These are phyloP conservation scores for Aegithalos caudatus DNA, from an alignment of 2,113 vertebrate genomes.

Conservation along the genomic window DNA sequence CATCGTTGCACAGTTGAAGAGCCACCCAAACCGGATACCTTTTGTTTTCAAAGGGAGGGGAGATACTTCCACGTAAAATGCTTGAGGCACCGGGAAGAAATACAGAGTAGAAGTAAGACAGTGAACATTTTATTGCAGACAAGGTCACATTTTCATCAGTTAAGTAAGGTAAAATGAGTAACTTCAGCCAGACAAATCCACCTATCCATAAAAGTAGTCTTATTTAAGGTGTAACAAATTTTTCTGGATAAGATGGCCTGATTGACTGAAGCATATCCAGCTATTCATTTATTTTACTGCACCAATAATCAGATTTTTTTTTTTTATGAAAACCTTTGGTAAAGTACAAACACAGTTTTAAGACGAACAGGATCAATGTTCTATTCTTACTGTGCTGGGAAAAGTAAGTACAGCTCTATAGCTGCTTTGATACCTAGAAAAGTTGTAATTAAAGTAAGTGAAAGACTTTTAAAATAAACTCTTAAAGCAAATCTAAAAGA, in stretches of 20 bases:
- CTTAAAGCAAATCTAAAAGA: slow-evolving; percentile 53
- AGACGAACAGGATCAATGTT: background rate
- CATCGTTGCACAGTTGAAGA: background rate
- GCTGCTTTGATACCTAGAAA: slow-evolving; percentile 22
- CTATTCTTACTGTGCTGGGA: slow-evolving; percentile 15
- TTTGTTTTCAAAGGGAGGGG: background rate
- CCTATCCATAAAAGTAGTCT: slow-evolving; percentile 12
- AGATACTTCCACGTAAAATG: background rate
- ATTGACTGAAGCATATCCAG: slow-evolving; percentile 23
- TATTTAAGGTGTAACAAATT: background rate
- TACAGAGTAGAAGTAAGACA: background rate
- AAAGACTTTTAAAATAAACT: slow-evolving; percentile 43
- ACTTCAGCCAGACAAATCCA: slow-evolving; percentile 40
- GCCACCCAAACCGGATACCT: background rate
- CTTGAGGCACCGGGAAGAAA: background rate
- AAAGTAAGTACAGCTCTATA: slow-evolving; percentile 22
- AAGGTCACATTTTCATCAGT: slow-evolving; percentile 46
- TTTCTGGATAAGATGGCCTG: background rate
- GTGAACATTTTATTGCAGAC: slow-evolving; percentile 56
- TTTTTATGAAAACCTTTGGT: slow-evolving; percentile 9
- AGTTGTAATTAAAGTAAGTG: slow-evolving; percentile 28
- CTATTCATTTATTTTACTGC: background rate
- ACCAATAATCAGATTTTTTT: background rate
- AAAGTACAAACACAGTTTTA: slow-evolving; percentile 43
- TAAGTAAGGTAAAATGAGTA: slow-evolving; percentile 44